Conservation (phyloP, 2,888 invertebrate genomes). For the Andrena fulva region DNA sequence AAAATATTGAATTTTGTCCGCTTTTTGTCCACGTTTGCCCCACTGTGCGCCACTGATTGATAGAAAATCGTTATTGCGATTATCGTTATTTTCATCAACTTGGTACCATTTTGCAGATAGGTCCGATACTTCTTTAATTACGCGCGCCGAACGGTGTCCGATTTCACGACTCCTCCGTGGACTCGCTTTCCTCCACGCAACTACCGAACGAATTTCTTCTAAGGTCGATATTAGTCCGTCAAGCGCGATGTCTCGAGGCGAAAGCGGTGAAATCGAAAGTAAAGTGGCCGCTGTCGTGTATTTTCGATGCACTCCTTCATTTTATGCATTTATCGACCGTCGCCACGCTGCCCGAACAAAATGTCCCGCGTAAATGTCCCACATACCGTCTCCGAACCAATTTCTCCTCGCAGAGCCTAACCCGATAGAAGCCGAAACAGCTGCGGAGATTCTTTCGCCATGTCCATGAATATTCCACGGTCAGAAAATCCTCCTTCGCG, state of each 20-base stretch:
- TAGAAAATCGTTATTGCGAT: too few relatives aligned
- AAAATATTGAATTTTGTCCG: too few relatives aligned
- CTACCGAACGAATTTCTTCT: too few relatives aligned
- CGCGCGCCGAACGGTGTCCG: too few relatives aligned
- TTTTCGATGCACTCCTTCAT: constrained; percentile 21
- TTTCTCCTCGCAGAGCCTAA: constrained; percentile 19
- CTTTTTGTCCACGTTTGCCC: too few relatives aligned
- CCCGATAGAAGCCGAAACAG: not conserved
- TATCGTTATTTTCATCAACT: too few relatives aligned
- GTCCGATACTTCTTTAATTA: too few relatives aligned
- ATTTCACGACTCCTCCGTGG: too few relatives aligned
- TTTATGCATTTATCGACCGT: constrained; percentile 19
- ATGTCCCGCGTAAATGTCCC: constrained; percentile 10
- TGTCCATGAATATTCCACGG: not conserved
- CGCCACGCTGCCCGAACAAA: not conserved
- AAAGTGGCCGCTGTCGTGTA: constrained; percentile 6
- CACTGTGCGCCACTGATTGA: too few relatives aligned
- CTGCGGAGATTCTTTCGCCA: not conserved
- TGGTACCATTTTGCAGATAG: too few relatives aligned
- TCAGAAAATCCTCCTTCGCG: constrained; percentile 13
- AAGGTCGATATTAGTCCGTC: constrained; percentile 2
- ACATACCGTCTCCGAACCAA: not conserved
- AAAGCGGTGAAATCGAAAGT: constrained; percentile 59
- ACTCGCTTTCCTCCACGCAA: too few relatives aligned
- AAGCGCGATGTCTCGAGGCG: constrained; percentile 10